Base-by-base conservation (phyloP, 2,888 invertebrate species). In the Biston betularia region DNA sequence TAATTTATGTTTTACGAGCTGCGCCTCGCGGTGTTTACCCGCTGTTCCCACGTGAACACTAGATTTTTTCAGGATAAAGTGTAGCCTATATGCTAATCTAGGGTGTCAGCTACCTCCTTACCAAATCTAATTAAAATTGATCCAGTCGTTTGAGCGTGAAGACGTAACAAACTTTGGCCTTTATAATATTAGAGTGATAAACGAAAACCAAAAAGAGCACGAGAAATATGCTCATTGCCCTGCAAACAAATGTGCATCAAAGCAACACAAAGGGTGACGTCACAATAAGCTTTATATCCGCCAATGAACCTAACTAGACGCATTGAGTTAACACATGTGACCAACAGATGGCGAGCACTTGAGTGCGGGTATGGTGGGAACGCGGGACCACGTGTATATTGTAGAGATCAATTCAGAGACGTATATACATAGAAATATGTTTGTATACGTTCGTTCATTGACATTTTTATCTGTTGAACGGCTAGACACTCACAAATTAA, bases 311-410 rank as follows among this genome's bases (percentile, higher is more conserved):
- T 70, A 72, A 74, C 73, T 72, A 73, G 73, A 64, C 46, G 62
- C 69, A 74, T 74, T 75, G 77, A 72, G 77, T 77, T 72, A 78
- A 75, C 85, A 87, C 86, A 87, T 88, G 86, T 79, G 80, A 77
- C 70, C 75, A 83, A 88, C 92, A 92, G 89, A 91, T 91, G 91
- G 80, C 79, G 74, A 77, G 81, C 90, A 90, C 89, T 90, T 89
- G 91, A 86, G 79, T 65, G 68, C 74, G 81, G 85, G 85, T 81
- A 86, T 80, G 84, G 84, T 89, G 90, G 89, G 90, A 90, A 86
- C 84, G 75, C 71, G 35, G 44, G 54, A 59, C 67, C 74, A 75
- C 73, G 73, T 75, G 69, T 34, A 68, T 67, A 63, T 65, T 52
- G 53, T 63, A 59, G 53, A 64, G 65, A 48, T 57, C 70, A 42